A percentile compares a stretch with the other conserved stretches of the same genome.
phyloP scores from a whole-genome alignment of 2,888 invertebrate species.

The Philonicus albiceps region DNA sequence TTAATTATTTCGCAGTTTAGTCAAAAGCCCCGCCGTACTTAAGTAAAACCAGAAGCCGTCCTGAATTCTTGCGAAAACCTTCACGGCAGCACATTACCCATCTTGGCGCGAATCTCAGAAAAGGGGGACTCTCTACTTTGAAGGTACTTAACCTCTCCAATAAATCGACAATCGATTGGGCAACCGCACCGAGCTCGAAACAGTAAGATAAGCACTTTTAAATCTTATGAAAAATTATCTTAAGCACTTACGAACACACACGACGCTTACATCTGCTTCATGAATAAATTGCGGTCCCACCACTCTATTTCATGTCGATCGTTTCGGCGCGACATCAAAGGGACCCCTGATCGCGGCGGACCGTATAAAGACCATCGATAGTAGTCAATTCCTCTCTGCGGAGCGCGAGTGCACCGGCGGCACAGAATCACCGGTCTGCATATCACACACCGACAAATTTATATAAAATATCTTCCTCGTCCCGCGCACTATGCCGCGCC shows the following conservation, averaged over 20 bases:
- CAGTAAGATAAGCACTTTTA: conserved; percentile 30
- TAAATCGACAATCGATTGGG: neutral
- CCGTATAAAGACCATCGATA: conserved; percentile 32
- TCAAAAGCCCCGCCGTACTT: neutral
- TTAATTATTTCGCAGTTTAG: neutral
- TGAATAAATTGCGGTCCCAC: conserved; percentile 43
- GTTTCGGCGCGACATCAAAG: conserved; percentile 42
- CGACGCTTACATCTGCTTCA: conserved; percentile 45
- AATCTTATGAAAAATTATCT: conserved; percentile 36
- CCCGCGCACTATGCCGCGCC: neutral
- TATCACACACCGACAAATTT: conserved; percentile 10
- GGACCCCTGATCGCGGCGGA: conserved; percentile 32
- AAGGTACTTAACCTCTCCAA: conserved; percentile 16
- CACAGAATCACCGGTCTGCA: neutral
- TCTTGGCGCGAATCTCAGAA: neutral
- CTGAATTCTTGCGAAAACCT: neutral
- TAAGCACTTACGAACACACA: conserved; percentile 42
- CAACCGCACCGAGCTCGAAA: neutral
- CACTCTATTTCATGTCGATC: conserved; percentile 43
- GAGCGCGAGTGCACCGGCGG: neutral
- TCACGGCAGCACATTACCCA: neutral
- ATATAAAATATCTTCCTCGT: neutral
- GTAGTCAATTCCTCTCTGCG: conserved; percentile 20
- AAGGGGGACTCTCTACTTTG: neutral
- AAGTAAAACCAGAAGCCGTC: neutral